Evolutionary conservation across 2,113 vertebrate species (phyloP).

Genomic region (Clupea harengus): DNA sequence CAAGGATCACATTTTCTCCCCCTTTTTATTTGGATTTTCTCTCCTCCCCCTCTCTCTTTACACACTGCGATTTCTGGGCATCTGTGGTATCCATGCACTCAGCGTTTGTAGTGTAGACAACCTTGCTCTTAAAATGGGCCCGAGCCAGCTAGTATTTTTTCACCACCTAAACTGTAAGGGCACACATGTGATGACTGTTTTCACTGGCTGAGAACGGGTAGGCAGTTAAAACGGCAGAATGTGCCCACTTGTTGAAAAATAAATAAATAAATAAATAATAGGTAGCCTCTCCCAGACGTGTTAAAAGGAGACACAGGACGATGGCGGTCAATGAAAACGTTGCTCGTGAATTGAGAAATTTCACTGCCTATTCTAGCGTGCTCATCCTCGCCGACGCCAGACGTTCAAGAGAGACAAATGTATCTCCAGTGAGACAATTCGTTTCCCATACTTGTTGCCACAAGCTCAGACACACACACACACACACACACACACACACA

Average conservation of each 20-base stretch:
- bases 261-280: slow-evolving; percentile 23
- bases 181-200: slow-evolving; percentile 34
- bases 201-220: slow-evolving; percentile 31
- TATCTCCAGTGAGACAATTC: neutral
- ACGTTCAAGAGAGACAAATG: neutral
- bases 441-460: neutral
- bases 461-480: neutral
- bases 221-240: slow-evolving; percentile 33
- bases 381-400: neutral
- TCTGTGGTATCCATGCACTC: slow-evolving; percentile 1
- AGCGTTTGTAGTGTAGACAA: neutral
- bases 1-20: neutral
- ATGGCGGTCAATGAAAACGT: neutral
- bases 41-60: slow-evolving; percentile 44
- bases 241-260: slow-evolving; percentile 36
- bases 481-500: neutral
- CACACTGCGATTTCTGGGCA: neutral
- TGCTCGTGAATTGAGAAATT: neutral
- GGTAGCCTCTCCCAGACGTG: slow-evolving; percentile 35
- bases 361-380: neutral
- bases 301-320: slow-evolving; percentile 33
- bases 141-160: slow-evolving; percentile 22
- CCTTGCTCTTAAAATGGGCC: slow-evolving; percentile 17
- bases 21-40: slow-evolving; percentile 55
- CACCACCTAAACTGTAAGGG: slow-evolving; percentile 5